Evolutionary conservation across 2,888 invertebrate species (phyloP).

Genomic region (Pyrrhia umbra): DNA sequence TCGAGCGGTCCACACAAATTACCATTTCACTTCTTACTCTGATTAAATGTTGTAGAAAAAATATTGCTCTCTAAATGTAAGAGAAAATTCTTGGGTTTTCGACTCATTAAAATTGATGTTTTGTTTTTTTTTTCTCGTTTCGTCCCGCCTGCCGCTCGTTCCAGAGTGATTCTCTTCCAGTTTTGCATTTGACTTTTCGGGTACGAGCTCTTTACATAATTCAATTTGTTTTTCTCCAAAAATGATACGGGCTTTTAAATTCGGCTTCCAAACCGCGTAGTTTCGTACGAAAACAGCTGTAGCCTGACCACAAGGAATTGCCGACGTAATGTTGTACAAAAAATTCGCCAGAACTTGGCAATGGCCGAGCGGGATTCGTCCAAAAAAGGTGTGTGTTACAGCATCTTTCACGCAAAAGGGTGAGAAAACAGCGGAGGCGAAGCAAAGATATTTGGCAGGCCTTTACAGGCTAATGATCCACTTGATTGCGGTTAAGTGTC

Average conservation of each 20-base stretch:
- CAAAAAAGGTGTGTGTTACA: slow-evolving; percentile 85
- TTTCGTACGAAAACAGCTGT: slow-evolving; percentile 54
- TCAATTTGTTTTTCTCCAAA: slow-evolving; percentile 67
- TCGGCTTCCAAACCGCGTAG: slow-evolving; percentile 46
- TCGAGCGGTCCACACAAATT: slow-evolving; percentile 90
- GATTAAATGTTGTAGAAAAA: slow-evolving; percentile 91
- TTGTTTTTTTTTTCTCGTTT: slow-evolving; percentile 76
- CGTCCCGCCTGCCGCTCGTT: slow-evolving; percentile 58
- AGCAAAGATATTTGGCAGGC: slow-evolving; percentile 89
- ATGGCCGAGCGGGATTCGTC: slow-evolving; percentile 70
- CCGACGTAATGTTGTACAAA: slow-evolving; percentile 63
- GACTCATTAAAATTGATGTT: slow-evolving; percentile 89
- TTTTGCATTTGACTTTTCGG: slow-evolving; percentile 71
- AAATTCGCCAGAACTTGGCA: slow-evolving; percentile 80
- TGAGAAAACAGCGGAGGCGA: slow-evolving; percentile 82
- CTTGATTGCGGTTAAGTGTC: slow-evolving; percentile 89
- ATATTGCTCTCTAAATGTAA: slow-evolving; percentile 89
- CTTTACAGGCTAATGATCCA: slow-evolving; percentile 89
- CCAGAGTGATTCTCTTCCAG: slow-evolving; percentile 72
- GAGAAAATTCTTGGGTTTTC: slow-evolving; percentile 88
- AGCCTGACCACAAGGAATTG: slow-evolving; percentile 56
- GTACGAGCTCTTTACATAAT: slow-evolving; percentile 66
- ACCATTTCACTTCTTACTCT: slow-evolving; percentile 90
- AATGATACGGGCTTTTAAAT: slow-evolving; percentile 58
- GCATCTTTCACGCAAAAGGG: slow-evolving; percentile 83